Evolutionary conservation across 2,888 invertebrate species (phyloP).

Genomic region (Leucoma salicis): DNA sequence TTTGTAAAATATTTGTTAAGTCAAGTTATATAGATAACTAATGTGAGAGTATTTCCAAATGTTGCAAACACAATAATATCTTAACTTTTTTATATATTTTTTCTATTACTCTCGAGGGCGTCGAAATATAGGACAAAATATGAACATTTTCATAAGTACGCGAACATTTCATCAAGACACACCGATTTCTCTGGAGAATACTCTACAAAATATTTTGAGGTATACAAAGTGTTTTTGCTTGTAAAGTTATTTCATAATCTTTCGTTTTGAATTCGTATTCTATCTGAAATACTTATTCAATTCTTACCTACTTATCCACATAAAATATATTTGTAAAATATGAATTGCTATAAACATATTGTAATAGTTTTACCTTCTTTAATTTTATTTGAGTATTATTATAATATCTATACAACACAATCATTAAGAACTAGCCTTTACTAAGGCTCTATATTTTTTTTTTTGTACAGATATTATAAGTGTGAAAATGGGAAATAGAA

Average conservation of each 20-base stretch:
- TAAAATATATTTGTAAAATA: too few relatives aligned
- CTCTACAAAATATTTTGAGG: constrained; percentile 67
- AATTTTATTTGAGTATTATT: too few relatives aligned
- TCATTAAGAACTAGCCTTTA: too few relatives aligned
- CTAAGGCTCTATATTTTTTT: too few relatives aligned
- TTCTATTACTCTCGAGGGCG: constrained; percentile 20
- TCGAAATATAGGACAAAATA: constrained; percentile 40
- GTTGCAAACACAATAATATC: not conserved
- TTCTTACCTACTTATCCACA: too few relatives aligned
- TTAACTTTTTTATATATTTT: constrained; percentile 8
- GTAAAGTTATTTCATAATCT: constrained; percentile 38
- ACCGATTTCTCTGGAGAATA: constrained; percentile 54
- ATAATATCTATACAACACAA: too few relatives aligned
- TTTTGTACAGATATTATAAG: too few relatives aligned
- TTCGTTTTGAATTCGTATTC: not conserved
- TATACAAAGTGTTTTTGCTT: constrained; percentile 49
- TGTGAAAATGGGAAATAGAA: too few relatives aligned
- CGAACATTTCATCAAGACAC: constrained; percentile 57
- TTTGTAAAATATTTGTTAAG: not conserved
- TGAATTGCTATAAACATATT: too few relatives aligned
- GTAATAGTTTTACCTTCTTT: too few relatives aligned
- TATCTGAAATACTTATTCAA: too few relatives aligned
- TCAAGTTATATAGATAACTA: not conserved
- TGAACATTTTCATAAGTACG: constrained; percentile 53
- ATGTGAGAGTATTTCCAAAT: not conserved